Evolutionary conservation across 2,888 invertebrate species (phyloP), one percentile per base, ranked within the genome.

Genomic region (Drosophila suboccidentalis): DNA sequence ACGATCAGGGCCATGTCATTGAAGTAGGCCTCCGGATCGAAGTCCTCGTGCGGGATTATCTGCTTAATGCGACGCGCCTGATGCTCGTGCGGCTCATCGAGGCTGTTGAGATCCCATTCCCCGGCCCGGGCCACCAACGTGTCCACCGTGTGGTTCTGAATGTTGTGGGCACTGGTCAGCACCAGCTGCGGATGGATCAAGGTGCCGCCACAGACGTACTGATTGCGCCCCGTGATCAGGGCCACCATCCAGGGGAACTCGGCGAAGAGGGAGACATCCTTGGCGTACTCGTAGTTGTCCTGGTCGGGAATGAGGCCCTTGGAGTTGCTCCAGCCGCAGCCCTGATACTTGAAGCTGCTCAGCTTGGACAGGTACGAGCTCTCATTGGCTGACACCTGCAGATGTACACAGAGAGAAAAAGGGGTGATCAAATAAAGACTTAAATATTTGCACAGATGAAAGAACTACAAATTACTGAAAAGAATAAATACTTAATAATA

Each of bases 181-280:
- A 97, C 96, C 1, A 96, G 95, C 49, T 93, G 93, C 0, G 89
- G 95, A 76, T 96, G 95, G 78, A 97, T 96, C 2, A 97, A 93
- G 0, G 97, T 95, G 0, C 96, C 97, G 0, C 97, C 97, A 41
- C 97, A 97, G n/a, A 96, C 94, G 91, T 96, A 97, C 39, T 61
- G 66, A 44, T 75, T 69, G 3, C 86, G 82, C 0, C 78, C 86
- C 0, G 47, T 80, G 29, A 88, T 64, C 8, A 95, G 93, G 0
- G 96, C 96, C 0, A 95, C 94, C 95, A 96, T 96, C 97, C 97
- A 97, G 0, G 97, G 96, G 90, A 96, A 97, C 91, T 97, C 96
- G 0, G 95, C 97, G 75, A 95, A 97, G 76, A 95, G 94, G 0
- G 94, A 94, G 83, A 96, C 96, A 32, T 94, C 94, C 44, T 47